Percentiles rank a stretch among this genome's conserved stretches.
phyloP scores from a whole-genome alignment of 2,888 invertebrate species.

The Schrankia costaestrigalis region DNA sequence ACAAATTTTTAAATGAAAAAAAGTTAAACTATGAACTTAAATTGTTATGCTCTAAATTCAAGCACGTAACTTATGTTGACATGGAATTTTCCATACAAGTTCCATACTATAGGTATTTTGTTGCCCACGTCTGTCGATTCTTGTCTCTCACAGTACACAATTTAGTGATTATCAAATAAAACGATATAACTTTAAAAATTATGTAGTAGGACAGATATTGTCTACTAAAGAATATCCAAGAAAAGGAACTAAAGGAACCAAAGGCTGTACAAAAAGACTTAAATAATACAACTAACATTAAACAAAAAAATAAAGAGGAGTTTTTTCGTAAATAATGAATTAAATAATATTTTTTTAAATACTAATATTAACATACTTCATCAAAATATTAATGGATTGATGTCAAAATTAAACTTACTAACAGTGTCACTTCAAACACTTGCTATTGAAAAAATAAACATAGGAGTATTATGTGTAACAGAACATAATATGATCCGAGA shows the following conservation, averaged over 20 bases:
- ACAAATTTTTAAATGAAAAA: constrained; percentile 1
- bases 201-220: too few species aligned
- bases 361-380: constrained; percentile 2
- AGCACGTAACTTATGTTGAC: not conserved
- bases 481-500: not conserved
- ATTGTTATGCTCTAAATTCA: constrained; percentile 1
- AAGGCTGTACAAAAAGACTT: not conserved
- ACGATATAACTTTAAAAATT: too few species aligned
- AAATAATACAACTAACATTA: too few species aligned
- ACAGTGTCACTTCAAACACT: not conserved
- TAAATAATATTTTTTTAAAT: not conserved
- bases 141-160: not conserved
- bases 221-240: too few species aligned
- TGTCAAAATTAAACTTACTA: constrained; percentile 3
- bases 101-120: not conserved
- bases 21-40: constrained; percentile 1
- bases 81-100: not conserved
- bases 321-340: not conserved
- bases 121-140: not conserved
- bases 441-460: not conserved
- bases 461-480: constrained; percentile 1
- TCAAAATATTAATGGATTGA: constrained; percentile 8
- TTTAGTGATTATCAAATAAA: too few species aligned
- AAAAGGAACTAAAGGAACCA: not conserved
- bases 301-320: not conserved